Evolutionary conservation across 2,797 vertebrate species (phyloP).

Genomic region (Buphagus erythrorhynchus): DNA sequence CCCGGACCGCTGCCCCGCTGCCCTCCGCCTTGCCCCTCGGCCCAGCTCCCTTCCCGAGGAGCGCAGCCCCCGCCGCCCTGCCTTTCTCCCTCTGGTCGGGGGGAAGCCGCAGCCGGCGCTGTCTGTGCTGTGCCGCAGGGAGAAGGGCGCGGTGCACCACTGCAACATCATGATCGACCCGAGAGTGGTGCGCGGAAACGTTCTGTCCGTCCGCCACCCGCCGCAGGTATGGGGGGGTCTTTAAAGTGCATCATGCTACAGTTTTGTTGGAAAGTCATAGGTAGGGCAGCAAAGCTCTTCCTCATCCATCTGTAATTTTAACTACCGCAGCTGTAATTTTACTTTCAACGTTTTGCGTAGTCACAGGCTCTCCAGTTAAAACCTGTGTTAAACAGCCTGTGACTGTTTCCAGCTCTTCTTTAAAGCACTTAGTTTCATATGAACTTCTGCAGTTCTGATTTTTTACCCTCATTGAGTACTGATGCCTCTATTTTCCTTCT

Average conservation of each 20-base stretch:
- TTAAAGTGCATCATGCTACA: rapidly evolving
- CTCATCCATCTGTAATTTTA: not conserved
- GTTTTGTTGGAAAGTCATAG: not conserved
- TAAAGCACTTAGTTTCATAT: not conserved
- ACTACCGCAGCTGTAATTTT: not conserved
- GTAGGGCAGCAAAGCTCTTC: not conserved
- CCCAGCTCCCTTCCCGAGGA: not conserved
- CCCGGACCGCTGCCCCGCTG: not conserved
- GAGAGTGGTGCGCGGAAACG: conserved; percentile 91
- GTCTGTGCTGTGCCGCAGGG: conserved; percentile 66
- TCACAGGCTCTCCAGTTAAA: not conserved
- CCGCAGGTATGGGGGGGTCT: conserved; percentile 69
- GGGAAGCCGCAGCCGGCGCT: not conserved
- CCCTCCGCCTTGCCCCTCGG: not conserved
- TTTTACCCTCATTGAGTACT: not conserved
- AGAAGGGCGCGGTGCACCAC: conserved; percentile 62
- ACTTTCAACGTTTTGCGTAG: not conserved
- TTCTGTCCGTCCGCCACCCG: conserved; percentile 74
- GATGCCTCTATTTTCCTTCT: not conserved
- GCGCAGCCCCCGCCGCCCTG: not conserved
- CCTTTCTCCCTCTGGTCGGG: not conserved
- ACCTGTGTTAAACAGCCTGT: too few relatives aligned
- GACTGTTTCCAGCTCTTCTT: not conserved
- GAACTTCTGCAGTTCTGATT: not conserved
- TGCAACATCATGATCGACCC: conserved; percentile 92